Percentiles rank a stretch among this genome's conserved stretches.
Evolutionary conservation across 1,140 invertebrate species (phyloP).

Genomic region (Sweltsa coloradensis): DNA sequence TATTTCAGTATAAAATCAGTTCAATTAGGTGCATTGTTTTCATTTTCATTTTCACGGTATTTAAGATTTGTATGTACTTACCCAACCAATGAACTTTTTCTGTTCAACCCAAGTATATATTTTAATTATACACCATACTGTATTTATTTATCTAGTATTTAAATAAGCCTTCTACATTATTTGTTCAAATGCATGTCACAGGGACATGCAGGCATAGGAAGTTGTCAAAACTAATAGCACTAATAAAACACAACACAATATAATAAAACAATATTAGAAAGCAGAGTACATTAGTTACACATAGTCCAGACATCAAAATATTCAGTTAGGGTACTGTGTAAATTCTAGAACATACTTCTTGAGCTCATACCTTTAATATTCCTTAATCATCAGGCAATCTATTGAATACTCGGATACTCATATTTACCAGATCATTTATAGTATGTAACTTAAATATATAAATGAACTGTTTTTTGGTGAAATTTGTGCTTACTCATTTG

Average conservation of each 20-base stretch:
- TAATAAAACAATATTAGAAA: neutral
- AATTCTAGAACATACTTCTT: neutral
- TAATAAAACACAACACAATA: neutral
- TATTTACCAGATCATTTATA: too few species aligned
- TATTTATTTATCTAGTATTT: neutral
- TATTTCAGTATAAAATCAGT: slow-evolving; percentile 1
- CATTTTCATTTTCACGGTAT: too few species aligned
- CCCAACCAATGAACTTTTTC: too few species aligned
- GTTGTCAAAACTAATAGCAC: neutral
- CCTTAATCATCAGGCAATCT: too few species aligned
- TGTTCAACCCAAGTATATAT: too few species aligned
- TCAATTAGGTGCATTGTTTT: neutral
- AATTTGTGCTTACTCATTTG: too few species aligned
- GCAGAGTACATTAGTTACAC: neutral
- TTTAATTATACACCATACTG: neutral
- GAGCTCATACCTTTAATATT: too few species aligned
- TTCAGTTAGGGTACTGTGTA: neutral
- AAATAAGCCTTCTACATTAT: neutral
- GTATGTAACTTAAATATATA: too few species aligned
- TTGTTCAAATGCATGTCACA: neutral
- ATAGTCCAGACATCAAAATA: neutral
- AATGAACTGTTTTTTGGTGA: too few species aligned
- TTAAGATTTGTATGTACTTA: too few species aligned
- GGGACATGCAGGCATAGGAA: neutral
- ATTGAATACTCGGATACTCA: too few species aligned